Evolutionary conservation across 2,888 invertebrate genomes (phyloP).

Genomic region (Polia nebulosa): DNA sequence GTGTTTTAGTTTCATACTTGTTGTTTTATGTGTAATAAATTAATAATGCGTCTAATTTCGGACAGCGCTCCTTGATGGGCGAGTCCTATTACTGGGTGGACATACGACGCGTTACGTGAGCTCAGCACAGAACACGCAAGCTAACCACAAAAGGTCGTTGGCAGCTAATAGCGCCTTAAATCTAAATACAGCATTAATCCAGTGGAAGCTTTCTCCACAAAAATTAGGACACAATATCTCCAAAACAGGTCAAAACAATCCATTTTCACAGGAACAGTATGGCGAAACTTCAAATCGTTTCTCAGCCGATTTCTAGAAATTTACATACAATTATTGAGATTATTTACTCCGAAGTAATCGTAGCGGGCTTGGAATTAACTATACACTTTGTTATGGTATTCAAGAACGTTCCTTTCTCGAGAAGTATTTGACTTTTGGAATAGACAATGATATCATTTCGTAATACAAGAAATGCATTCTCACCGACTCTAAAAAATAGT

Average conservation of each 20-base stretch:
- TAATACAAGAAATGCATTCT: constrained; percentile 7
- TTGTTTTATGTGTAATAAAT: no score
- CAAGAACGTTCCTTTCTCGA: constrained; percentile 41
- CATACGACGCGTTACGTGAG: no score
- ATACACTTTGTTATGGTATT: constrained; percentile 26
- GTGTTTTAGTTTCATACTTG: no score
- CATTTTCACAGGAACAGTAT: constrained; percentile 4
- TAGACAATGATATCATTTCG: constrained; percentile 15
- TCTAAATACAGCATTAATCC: neutral
- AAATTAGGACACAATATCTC: neutral
- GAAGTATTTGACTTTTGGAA: constrained; percentile 26
- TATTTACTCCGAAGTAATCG: constrained; percentile 38
- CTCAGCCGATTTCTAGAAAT: constrained; percentile 35
- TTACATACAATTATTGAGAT: constrained; percentile 50
- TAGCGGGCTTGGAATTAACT: constrained; percentile 34
- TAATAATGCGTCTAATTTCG: no score
- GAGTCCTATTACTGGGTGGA: no score
- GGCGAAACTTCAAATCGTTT: constrained; percentile 31
- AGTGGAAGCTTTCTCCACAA: neutral
- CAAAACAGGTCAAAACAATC: constrained; percentile 8
- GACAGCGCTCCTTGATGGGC: no score
- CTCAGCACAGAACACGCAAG: no score
- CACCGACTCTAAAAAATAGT: no score
- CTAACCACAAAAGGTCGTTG: no score
- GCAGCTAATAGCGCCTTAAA: no score